phyloP scores from a whole-genome alignment of 2,113 vertebrate genomes.

The Pogonocichla stellata region DNA sequence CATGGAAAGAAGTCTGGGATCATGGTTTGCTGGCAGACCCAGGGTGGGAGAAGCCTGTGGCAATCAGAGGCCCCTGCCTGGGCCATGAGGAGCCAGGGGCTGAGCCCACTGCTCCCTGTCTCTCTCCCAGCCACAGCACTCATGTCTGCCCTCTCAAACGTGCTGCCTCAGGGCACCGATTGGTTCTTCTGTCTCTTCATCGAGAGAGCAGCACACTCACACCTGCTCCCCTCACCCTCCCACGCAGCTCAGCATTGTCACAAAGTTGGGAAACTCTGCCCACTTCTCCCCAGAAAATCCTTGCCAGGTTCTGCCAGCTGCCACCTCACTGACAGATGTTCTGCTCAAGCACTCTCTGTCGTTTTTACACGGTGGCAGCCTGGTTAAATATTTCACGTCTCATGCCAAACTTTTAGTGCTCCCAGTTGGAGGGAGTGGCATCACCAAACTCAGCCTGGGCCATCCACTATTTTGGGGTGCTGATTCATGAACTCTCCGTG shows the following conservation, averaged over 20 bases:
- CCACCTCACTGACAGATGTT: constrained; percentile 58
- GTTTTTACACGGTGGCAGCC: background rate
- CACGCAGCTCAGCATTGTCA: background rate
- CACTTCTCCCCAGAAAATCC: constrained; percentile 25
- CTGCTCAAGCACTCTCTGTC: background rate
- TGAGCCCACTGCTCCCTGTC: background rate
- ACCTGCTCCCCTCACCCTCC: background rate
- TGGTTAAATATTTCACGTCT: background rate
- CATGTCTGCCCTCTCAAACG: background rate
- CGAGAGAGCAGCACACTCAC: rapidly evolving
- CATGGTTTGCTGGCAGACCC: background rate
- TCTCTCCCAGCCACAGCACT: background rate
- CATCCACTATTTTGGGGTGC: rapidly evolving
- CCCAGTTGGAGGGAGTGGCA: background rate
- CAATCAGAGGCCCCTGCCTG: background rate
- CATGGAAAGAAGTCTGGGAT: background rate
- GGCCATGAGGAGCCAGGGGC: background rate
- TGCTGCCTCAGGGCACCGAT: background rate
- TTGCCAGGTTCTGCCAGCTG: constrained; percentile 8
- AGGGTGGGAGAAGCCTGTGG: background rate
- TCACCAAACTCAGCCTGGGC: background rate
- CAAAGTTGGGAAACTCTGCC: background rate
- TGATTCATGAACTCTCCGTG: rapidly evolving
- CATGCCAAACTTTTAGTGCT: background rate
- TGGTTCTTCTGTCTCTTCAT: background rate